These are phyloP conservation scores for Xenops minutus DNA, from an alignment of 2,797 vertebrate species.

Conservation along the genomic window DNA sequence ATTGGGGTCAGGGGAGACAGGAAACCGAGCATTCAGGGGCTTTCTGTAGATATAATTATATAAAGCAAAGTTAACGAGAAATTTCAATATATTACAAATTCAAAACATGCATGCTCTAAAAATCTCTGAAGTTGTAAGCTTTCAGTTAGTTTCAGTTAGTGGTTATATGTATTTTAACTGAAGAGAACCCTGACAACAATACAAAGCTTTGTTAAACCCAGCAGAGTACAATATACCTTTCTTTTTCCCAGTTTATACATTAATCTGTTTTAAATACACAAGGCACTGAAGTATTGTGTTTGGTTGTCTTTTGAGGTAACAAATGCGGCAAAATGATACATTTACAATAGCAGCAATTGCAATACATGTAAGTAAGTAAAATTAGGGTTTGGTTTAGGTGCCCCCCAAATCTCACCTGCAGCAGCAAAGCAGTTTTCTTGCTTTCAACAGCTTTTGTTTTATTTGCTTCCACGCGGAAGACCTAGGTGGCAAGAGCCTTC, in stretches of 20 bases:
- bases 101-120: neutral
- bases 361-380: too few relatives aligned
- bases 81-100: neutral
- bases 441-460: too few relatives aligned
- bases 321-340: conserved; percentile 44
- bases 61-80: neutral
- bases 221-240: neutral
- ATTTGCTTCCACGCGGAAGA: too few relatives aligned
- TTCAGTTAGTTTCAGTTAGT: neutral
- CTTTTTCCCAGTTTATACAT: neutral
- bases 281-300: conserved; percentile 50
- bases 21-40: too few relatives aligned
- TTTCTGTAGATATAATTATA: neutral
- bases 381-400: too few relatives aligned
- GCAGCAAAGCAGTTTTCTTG: too few relatives aligned
- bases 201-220: neutral
- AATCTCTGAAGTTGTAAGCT: neutral
- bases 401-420: too few relatives aligned
- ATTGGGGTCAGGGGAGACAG: too few relatives aligned
- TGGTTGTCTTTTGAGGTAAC: conserved; percentile 25
- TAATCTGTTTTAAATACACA: conserved; percentile 28
- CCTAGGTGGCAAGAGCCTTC: too few relatives aligned
- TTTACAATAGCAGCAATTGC: too few relatives aligned
- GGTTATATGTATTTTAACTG: neutral
- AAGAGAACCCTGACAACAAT: neutral